These are phyloP conservation scores for Idaea aversata DNA, from an alignment of 2,888 invertebrate genomes.

Conservation along the genomic window DNA sequence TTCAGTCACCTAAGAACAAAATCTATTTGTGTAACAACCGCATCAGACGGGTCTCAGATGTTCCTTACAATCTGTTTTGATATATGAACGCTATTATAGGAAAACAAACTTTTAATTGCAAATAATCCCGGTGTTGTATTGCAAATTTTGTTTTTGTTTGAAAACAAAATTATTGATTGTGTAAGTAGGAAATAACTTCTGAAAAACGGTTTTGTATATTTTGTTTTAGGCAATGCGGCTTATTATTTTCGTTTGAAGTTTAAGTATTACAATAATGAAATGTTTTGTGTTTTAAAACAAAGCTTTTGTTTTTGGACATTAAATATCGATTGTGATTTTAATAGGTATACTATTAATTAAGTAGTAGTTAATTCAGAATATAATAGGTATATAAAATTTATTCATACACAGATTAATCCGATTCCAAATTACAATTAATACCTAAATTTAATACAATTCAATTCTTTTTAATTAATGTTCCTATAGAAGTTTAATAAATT, in stretches of 20 bases:
- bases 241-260: not conserved
- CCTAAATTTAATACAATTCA: no score
- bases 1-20: constrained; percentile 40
- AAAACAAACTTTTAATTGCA: constrained; percentile 74
- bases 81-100: constrained; percentile 64
- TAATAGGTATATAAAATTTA: no score
- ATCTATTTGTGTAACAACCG: constrained; percentile 56
- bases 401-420: no score
- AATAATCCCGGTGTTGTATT: constrained; percentile 60
- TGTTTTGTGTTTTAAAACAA: not conserved
- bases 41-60: constrained; percentile 59
- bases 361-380: no score
- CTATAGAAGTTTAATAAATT: no score
- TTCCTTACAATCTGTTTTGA: constrained; percentile 52
- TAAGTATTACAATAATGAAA: not conserved
- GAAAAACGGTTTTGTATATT: constrained; percentile 14
- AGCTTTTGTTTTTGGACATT: not conserved
- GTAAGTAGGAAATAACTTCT: constrained; percentile 4
- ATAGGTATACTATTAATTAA: no score
- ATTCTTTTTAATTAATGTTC: no score
- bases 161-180: constrained; percentile 1
- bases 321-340: no score
- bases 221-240: constrained; percentile 1
- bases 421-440: no score
- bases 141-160: constrained; percentile 43